Evolutionary conservation across 2,113 vertebrate genomes (phyloP), one percentile per base, ranked within the genome.

Genomic region (Cryptotis parvus): DNA sequence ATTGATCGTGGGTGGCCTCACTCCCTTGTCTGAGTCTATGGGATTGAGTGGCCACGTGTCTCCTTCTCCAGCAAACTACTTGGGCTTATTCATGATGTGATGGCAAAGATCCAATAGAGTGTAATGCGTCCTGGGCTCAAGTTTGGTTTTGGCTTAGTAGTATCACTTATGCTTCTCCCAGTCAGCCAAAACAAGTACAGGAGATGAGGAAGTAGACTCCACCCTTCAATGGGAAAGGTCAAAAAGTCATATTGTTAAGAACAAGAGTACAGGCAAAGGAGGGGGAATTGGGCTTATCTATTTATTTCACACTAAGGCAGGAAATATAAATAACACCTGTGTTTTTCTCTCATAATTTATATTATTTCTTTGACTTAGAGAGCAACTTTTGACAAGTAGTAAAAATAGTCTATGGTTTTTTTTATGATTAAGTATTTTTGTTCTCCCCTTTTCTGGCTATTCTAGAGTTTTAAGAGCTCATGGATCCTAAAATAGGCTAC

Each of bases 361-460:
- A 72, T 80, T 84, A 84, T 31, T 2, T 72, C 78, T 93, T 79
- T 84, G 85, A 66, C 55, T 94, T 94, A 85, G 92, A 78, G 74
- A 80, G 83, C 96, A 41, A 72, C 65, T 82, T 96, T 94, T 85
- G 58, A 79, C 37, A 78, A 63, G 63, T 81, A 90, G 31, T 75
- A 49, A 76, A 83, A 22, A 31, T 61, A 29, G 77, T 93, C 55
- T 27, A 31, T 16, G 41, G 82, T 87, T 58, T 84, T 61, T 87
- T 65, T 85, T 61, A 73, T 43, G 37, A 83, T 26, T 55, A 66
- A 15, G 0, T 0, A 72, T 91, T 68, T 82, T 66, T 0, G 84
- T 92, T 52, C 61, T 92, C 5, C 6, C 37, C 41, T 93, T 35
- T 87, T 83, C 91, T 94, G 89, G 41, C 49, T 95, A 61, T 78